Conservation (phyloP, 2,888 invertebrate genomes). For the Copidosoma aretas region DNA sequence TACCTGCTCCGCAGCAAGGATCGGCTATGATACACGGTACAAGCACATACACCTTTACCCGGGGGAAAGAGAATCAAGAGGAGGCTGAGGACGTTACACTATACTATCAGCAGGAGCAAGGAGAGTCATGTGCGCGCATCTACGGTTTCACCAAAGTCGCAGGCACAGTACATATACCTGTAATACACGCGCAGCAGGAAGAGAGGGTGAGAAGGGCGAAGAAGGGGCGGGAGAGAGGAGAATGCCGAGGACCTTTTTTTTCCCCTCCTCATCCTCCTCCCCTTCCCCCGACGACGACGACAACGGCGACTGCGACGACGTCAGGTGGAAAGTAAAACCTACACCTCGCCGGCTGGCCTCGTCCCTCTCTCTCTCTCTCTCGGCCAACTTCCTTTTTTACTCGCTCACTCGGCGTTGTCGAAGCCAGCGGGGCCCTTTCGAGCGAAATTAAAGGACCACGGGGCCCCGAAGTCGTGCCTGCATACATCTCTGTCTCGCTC, state of each 20-base stretch:
- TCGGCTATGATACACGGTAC: no score
- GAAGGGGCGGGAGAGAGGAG: no score
- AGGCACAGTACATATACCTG: neutral
- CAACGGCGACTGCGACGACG: conserved; percentile 21
- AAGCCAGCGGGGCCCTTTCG: conserved; percentile 24
- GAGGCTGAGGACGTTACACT: no score
- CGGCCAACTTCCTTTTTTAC: neutral
- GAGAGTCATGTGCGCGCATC: conserved; percentile 25
- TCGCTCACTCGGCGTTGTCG: conserved; percentile 19
- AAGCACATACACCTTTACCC: no score
- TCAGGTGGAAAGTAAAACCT: conserved; percentile 44
- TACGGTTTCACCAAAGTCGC: conserved; percentile 29
- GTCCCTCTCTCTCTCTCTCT: neutral
- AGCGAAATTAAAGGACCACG: conserved; percentile 39
- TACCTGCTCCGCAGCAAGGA: no score
- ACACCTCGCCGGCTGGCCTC: neutral
- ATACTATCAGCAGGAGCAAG: no score
- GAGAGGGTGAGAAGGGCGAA: neutral
- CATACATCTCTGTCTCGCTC: no score
- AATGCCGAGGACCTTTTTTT: no score
- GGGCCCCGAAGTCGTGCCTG: conserved; percentile 23
- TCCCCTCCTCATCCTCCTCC: neutral
- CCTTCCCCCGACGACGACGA: no score
- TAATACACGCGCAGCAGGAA: no score
- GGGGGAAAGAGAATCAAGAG: no score